Evolutionary conservation across 2,113 vertebrate species (phyloP), one percentile per base, ranked within the genome.

Genomic region (Anhinga anhinga): DNA sequence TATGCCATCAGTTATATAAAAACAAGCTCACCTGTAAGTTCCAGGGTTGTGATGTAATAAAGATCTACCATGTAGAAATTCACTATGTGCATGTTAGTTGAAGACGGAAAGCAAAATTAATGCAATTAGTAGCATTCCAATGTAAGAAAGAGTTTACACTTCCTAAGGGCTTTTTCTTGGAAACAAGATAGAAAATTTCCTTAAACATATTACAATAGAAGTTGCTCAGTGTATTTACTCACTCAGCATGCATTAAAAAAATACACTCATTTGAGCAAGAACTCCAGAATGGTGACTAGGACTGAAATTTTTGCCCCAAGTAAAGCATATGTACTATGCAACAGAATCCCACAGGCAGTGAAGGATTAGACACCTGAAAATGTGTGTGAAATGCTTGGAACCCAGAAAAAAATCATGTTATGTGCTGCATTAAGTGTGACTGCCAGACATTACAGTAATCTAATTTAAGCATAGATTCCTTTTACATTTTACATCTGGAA

Each of bases 321-420:
- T 47, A 47, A 45, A 50, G 38, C 13, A 15, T 36, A 38, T 9
- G 2, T 18, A 59, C 10, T 66, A 34, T 1, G 4, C 0, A 1
- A 47, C n/a, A 69, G 50, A 73, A 58, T 69, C 25, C 44, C 18
- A 53, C 25, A 34, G 21, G 16, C 30, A 69, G 50, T 36, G 47
- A 59, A 32, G 15, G 62, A 53, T 59, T 11, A 45, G n/a, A 58
- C n/a, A 79, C 38, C 36, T 23, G 14, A 72, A 73, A 72, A 50
- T 23, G 10, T 27, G 7, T 29, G 23, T 36, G 19, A 49, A 76
- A n/a, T 36, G 13, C 8, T 11, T 23, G 30, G 5, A 70, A 5
- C 20, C 14, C 23, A 70, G 47, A 79, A 84, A 72, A 77, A 78
- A 42, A 21, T 13, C 7, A 26, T 29, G 8, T 30, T 67, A 44